Percentiles rank a stretch among this genome's conserved stretches.
Evolutionary conservation across 2,113 vertebrate species (phyloP).

Genomic region (Tor tambroides): DNA sequence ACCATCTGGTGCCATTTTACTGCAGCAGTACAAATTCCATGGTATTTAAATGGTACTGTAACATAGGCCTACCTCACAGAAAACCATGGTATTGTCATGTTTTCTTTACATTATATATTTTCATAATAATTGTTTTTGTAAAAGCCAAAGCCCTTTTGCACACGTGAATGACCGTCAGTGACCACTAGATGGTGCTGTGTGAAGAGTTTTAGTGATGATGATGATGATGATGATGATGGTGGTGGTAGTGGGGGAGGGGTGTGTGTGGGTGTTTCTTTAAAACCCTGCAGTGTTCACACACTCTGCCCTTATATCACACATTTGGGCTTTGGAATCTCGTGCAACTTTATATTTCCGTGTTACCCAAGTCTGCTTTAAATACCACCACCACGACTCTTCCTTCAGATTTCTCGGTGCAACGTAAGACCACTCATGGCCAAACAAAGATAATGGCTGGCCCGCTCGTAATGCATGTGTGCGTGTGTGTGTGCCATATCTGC

Average conservation of each 20-base stretch:
- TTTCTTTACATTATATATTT: not conserved
- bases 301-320: slow-evolving; percentile 43
- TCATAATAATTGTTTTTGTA: not conserved
- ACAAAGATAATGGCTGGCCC: slow-evolving; percentile 60
- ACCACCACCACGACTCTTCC: slow-evolving; percentile 10
- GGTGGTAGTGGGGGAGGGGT: slow-evolving; percentile 36
- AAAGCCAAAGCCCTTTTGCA: not conserved
- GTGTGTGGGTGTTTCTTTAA: slow-evolving; percentile 31
- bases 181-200: slow-evolving; percentile 81
- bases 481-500: slow-evolving; percentile 68
- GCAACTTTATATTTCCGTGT: slow-evolving; percentile 43
- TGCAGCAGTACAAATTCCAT: not conserved
- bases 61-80: not conserved
- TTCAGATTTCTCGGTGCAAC: slow-evolving; percentile 43
- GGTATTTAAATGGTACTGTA: not conserved
- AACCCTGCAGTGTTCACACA: slow-evolving; percentile 45
- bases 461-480: slow-evolving; percentile 50
- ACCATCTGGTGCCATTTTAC: not conserved
- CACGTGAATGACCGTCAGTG: slow-evolving; percentile 22
- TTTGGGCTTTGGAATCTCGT: slow-evolving; percentile 15
- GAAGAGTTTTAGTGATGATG: slow-evolving; percentile 70
- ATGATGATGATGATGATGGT: slow-evolving; percentile 8
- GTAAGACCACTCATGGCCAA: slow-evolving; percentile 50
- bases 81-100: not conserved
- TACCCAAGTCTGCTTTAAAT: slow-evolving; percentile 43